Conservation (phyloP, 2,888 invertebrate species). For the Papilio gigon region DNA sequence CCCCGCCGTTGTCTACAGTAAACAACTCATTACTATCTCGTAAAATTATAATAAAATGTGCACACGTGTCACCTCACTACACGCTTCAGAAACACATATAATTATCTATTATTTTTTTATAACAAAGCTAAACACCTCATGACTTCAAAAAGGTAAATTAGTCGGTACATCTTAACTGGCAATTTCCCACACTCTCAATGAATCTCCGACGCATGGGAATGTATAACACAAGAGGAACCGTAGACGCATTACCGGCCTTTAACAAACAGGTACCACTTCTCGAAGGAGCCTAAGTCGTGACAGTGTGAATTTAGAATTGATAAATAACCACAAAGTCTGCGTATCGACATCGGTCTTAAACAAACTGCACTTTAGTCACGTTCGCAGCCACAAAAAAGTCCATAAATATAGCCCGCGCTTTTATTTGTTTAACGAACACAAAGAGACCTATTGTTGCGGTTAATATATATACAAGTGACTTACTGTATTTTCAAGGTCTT, state of each 20-base stretch:
- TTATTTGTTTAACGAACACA: slow-evolving; percentile 11
- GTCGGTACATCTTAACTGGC: too few species aligned
- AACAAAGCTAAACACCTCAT: too few species aligned
- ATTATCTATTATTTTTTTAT: too few species aligned
- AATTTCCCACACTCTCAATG: too few species aligned
- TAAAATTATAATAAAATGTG: slow-evolving; percentile 3
- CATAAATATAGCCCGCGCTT: not conserved
- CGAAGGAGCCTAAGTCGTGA: too few species aligned
- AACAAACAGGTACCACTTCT: too few species aligned
- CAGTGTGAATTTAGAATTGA: not conserved
- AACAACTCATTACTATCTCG: slow-evolving; percentile 4
- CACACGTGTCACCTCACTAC: not conserved
- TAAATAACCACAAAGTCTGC: not conserved
- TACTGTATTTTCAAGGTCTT: not conserved
- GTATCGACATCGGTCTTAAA: not conserved
- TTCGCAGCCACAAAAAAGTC: not conserved
- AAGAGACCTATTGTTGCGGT: slow-evolving; percentile 4
- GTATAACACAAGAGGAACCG: too few species aligned
- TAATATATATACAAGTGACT: not conserved
- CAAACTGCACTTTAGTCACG: slow-evolving; percentile 8
- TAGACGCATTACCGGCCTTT: too few species aligned
- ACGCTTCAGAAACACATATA: not conserved
- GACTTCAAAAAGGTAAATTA: too few species aligned
- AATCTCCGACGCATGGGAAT: too few species aligned
- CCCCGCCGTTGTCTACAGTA: slow-evolving; percentile 8